These are phyloP conservation scores for Tetragonula carbonaria DNA, from an alignment of 2,888 invertebrate species.

Conservation along the genomic window DNA sequence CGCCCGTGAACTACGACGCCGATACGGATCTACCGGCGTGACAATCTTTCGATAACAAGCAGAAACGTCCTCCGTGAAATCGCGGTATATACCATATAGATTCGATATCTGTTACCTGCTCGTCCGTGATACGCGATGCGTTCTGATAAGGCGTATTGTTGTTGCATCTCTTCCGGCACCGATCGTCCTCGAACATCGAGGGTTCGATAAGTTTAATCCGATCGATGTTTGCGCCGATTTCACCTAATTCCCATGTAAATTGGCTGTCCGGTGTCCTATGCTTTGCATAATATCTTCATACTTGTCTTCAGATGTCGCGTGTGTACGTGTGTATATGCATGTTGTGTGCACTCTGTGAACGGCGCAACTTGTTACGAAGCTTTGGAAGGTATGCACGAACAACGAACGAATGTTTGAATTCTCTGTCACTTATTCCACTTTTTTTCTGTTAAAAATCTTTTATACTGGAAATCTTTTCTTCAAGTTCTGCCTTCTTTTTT, in stretches of 20 bases:
- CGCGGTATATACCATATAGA: constrained; percentile 16
- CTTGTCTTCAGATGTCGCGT: neutral
- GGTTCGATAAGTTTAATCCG: constrained; percentile 43
- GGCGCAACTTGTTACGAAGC: too few relatives aligned
- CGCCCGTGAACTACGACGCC: constrained; percentile 47
- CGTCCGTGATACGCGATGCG: constrained; percentile 52
- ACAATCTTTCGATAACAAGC: constrained; percentile 66
- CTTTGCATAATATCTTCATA: constrained; percentile 61
- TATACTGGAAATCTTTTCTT: too few relatives aligned
- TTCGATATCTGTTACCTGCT: constrained; percentile 43
- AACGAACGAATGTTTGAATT: too few relatives aligned
- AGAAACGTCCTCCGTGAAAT: constrained; percentile 34
- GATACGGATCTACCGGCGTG: constrained; percentile 68
- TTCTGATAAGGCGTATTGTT: constrained; percentile 59
- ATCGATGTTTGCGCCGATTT: constrained; percentile 32
- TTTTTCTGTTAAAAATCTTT: too few relatives aligned
- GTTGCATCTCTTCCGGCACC: constrained; percentile 61
- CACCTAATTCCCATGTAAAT: constrained; percentile 28
- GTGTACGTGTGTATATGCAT: too few relatives aligned
- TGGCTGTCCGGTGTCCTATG: constrained; percentile 13
- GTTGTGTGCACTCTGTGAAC: too few relatives aligned
- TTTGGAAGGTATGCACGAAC: too few relatives aligned
- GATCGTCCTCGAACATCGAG: constrained; percentile 9
- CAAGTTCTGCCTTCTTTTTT: too few relatives aligned
- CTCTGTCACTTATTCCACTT: too few relatives aligned